Evolutionary conservation across 2,797 vertebrate species (phyloP), one percentile per base, ranked within the genome.

Genomic region (Labroides dimidiatus): DNA sequence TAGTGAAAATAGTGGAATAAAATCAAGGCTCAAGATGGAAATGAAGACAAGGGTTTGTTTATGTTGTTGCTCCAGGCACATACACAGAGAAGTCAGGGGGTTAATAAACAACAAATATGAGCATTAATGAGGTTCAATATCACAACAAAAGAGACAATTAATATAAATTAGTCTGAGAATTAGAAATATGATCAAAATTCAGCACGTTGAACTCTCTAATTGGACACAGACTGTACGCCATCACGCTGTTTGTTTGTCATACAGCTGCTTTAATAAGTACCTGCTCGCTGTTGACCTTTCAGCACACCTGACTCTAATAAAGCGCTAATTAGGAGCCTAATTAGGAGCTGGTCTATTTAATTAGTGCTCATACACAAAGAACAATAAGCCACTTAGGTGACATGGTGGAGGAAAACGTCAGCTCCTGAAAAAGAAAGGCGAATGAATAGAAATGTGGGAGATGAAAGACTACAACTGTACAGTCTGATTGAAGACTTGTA

Each of bases 261-360:
- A 23, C 41, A 41, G 56, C 59, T 55, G 33, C 58, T 75, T 69
- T 42, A 63, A 68, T 63, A 62, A 77, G 66, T 45, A 56, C 60
- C 69, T 75, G 55, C 14, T 71, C 27, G 36, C 27, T 17, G 50
- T 2, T 65, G 81, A 78, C 77, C 74, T 75, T 71, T 69, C 55
- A 41, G 27, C 4, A 10, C 72, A 68, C 59, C 77, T 72, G 79
- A 57, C 51, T 77, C 54, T 53, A 72, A 78, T 81, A 61, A 75
- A 65, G 64, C 42, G 19, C 59, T 65, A 59, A 82, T 84, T 67
- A 69, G 62, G 23, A 23, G 57, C 45, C 55, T 65, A 47, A 78
- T 77, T 68, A 64, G 30, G 42, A 61, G 59, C 23, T 6, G 30
- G 27, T 0, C 57, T 14, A 24, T 69, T 65, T 23, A 77, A 70